phyloP scores from a whole-genome alignment of 2,797 vertebrate genomes.

The Anguilla obscura region DNA sequence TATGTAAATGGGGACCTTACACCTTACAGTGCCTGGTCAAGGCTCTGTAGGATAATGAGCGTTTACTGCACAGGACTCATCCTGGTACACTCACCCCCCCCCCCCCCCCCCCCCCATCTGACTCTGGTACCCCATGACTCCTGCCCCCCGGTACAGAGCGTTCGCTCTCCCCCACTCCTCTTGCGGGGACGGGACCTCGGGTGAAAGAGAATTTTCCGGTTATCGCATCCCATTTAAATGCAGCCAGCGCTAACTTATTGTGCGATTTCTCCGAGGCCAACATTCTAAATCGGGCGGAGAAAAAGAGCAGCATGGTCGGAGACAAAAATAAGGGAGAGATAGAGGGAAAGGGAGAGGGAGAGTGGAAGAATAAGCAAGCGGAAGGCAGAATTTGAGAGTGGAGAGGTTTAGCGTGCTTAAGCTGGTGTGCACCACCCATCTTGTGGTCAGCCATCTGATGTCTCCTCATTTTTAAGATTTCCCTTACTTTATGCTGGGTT shows the following conservation, averaged over 20 bases:
- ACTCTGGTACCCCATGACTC: background rate
- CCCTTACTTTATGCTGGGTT: background rate
- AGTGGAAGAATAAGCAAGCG: background rate
- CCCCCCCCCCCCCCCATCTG: background rate
- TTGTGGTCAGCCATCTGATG: slow-evolving; percentile 35
- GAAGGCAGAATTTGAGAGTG: slow-evolving; percentile 38
- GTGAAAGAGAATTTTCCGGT: slow-evolving; percentile 71
- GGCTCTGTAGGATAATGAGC: background rate
- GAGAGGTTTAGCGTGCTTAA: slow-evolving; percentile 32
- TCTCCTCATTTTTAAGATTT: background rate
- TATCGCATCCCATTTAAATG: slow-evolving; percentile 72
- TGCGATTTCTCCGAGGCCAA: slow-evolving; percentile 66
- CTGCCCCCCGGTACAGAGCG: background rate
- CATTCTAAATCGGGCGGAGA: slow-evolving; percentile 64
- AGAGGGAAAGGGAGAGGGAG: background rate
- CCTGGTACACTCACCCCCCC: background rate
- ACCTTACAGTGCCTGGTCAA: background rate
- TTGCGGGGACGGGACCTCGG: slow-evolving; percentile 47
- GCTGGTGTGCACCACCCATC: slow-evolving; percentile 45
- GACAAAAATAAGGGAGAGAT: slow-evolving; percentile 21
- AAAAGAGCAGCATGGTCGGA: slow-evolving; percentile 42
- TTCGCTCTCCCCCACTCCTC: background rate
- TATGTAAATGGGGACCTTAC: background rate
- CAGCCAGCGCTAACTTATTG: slow-evolving; percentile 66
- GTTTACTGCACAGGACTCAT: background rate